These are phyloP conservation scores for Sebastes miniatus DNA, from an alignment of 2,797 vertebrate species.

Conservation along the genomic window DNA sequence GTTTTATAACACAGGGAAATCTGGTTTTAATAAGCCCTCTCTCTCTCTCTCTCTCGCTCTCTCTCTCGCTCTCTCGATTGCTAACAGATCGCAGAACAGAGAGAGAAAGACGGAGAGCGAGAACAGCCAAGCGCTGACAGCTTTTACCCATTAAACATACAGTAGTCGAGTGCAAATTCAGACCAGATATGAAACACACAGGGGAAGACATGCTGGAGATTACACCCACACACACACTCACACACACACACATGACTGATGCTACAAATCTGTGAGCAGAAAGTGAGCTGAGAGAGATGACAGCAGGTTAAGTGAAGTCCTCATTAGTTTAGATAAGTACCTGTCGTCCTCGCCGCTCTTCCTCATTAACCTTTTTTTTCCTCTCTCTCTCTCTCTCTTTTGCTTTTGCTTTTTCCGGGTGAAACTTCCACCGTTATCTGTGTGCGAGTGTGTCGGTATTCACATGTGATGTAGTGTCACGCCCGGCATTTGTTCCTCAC, in stretches of 20 bases:
- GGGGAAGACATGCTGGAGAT: slow-evolving; percentile 50
- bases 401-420: neutral
- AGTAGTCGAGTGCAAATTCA: slow-evolving; percentile 95
- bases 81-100: slow-evolving; percentile 88
- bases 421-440: neutral
- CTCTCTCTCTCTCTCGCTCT: neutral
- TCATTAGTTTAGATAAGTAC: slow-evolving; percentile 71
- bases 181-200: slow-evolving; percentile 83
- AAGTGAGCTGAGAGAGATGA: slow-evolving; percentile 44
- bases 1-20: slow-evolving; percentile 98
- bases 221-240: neutral
- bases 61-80: slow-evolving; percentile 80
- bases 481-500: neutral
- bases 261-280: slow-evolving; percentile 21
- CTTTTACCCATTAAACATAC: slow-evolving; percentile 98
- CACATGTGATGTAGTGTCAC: slow-evolving; percentile 3
- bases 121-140: slow-evolving; percentile 85
- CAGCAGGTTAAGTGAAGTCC: slow-evolving; percentile 68
- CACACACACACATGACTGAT: slow-evolving; percentile 37
- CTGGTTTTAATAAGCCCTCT: slow-evolving; percentile 98
- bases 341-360: slow-evolving; percentile 46
- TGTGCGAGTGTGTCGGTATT: neutral
- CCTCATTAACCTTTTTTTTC: slow-evolving; percentile 59
- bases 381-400: neutral
- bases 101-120: slow-evolving; percentile 46